Conservation (phyloP, 2,113 vertebrate genomes). For the Mobula birostris region DNA sequence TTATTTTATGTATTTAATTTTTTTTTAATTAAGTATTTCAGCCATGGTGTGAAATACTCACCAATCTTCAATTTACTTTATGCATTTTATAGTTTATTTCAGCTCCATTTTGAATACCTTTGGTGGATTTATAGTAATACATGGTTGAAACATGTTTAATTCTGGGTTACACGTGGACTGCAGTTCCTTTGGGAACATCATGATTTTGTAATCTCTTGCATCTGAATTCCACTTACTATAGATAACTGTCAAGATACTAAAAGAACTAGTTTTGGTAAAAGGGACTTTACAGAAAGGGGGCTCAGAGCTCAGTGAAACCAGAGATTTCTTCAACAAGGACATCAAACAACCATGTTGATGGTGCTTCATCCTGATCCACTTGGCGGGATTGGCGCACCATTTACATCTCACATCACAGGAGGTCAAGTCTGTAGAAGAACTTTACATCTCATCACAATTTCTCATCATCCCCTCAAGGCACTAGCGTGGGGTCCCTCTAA, state of each 20-base stretch:
- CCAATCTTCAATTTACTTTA: neutral
- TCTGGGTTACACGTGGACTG: neutral
- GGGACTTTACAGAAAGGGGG: neutral
- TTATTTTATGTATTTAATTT: conserved; percentile 2
- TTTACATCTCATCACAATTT: neutral
- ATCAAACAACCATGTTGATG: neutral
- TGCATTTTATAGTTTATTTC: neutral
- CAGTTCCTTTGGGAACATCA: neutral
- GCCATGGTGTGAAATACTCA: conserved; percentile 6
- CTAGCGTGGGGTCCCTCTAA: neutral
- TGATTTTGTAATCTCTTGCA: neutral
- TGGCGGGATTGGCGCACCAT: too few species aligned
- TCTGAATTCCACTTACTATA: neutral
- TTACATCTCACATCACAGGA: neutral
- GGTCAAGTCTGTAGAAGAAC: neutral
- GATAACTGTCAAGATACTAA: neutral
- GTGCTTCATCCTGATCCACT: neutral
- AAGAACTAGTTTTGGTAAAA: neutral
- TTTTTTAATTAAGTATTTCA: neutral
- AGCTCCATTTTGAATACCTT: neutral
- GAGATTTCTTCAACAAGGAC: neutral
- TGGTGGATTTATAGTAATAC: neutral
- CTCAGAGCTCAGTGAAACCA: neutral
- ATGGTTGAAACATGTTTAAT: neutral
- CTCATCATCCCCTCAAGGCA: neutral